Conservation (phyloP, 1,140 invertebrate genomes). For the Cecropterus lyciades region DNA sequence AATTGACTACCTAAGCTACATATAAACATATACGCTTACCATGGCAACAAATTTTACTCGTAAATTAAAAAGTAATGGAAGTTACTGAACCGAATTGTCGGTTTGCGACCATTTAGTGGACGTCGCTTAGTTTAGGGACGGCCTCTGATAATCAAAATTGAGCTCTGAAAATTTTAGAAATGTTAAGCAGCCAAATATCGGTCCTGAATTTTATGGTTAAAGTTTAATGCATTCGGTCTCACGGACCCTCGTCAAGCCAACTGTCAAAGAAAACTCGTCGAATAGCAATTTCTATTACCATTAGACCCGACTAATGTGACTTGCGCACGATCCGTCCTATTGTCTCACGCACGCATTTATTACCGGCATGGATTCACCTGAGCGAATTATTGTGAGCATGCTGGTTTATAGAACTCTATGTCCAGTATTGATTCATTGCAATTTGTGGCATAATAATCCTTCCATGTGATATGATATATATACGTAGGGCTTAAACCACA, state of each 20-base stretch:
- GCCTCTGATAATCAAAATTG: not conserved
- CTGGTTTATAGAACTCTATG: too few species aligned
- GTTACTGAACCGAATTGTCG: too few species aligned
- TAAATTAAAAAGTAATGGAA: too few species aligned
- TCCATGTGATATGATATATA: too few species aligned
- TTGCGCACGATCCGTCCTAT: not conserved
- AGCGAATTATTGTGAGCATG: too few species aligned
- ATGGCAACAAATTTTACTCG: too few species aligned
- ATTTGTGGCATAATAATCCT: too few species aligned
- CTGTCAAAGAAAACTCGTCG: conserved; percentile 28
- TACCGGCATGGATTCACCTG: not conserved
- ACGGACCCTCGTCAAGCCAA: conserved; percentile 14
- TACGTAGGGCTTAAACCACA: too few species aligned
- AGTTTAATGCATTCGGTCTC: conserved; percentile 19
- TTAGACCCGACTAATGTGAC: conserved; percentile 8
- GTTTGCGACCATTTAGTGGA: not conserved
- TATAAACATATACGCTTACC: too few species aligned
- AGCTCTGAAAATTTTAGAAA: not conserved
- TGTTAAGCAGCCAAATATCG: conserved; percentile 4
- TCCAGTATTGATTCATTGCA: too few species aligned
- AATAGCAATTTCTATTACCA: conserved; percentile 23
- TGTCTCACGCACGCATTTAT: not conserved
- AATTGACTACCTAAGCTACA: too few species aligned
- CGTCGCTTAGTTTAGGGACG: not conserved
- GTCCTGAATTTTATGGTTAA: conserved; percentile 25